Conservation (phyloP, 2,113 vertebrate genomes). For the Syngnathus scovelli region DNA sequence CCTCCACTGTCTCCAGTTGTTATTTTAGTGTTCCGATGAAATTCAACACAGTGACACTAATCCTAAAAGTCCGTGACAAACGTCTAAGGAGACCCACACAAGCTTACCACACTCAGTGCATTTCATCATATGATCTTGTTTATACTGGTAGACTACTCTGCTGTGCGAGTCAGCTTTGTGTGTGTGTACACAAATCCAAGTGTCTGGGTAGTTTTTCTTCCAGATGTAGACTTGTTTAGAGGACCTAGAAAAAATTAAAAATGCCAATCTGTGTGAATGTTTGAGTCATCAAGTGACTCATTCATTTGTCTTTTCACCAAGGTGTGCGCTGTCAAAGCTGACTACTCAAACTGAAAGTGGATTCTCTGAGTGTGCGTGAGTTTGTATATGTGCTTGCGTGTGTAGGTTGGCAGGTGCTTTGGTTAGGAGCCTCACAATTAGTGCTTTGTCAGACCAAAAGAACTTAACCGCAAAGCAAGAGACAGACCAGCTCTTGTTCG, state of each 20-base stretch:
- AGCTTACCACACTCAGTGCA: conserved; percentile 4
- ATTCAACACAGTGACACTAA: conserved; percentile 21
- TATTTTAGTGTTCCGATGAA: conserved; percentile 13
- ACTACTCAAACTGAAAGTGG: conserved; percentile 9
- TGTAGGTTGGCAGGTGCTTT: neutral
- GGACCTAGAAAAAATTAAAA: neutral
- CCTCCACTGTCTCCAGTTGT: conserved; percentile 11
- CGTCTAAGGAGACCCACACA: conserved; percentile 21
- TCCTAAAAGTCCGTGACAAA: conserved; percentile 20
- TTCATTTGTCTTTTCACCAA: conserved; percentile 5
- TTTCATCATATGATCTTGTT: conserved; percentile 27
- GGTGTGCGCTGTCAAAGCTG: conserved; percentile 5
- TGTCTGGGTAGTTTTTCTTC: neutral
- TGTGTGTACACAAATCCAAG: neutral
- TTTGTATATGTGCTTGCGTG: neutral
- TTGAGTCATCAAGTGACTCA: conserved; percentile 4
- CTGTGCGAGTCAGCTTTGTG: conserved; percentile 15
- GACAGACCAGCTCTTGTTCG: conserved; percentile 27
- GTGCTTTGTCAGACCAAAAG: conserved; percentile 22
- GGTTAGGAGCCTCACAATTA: conserved; percentile 8
- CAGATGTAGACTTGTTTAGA: neutral
- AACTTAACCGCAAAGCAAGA: conserved; percentile 23
- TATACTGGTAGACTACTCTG: conserved; percentile 27
- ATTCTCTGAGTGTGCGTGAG: neutral
- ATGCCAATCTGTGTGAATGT: neutral